These are phyloP conservation scores for Oscheius myriophilus DNA, from an alignment of 2,888 invertebrate genomes.

Conservation along the genomic window DNA sequence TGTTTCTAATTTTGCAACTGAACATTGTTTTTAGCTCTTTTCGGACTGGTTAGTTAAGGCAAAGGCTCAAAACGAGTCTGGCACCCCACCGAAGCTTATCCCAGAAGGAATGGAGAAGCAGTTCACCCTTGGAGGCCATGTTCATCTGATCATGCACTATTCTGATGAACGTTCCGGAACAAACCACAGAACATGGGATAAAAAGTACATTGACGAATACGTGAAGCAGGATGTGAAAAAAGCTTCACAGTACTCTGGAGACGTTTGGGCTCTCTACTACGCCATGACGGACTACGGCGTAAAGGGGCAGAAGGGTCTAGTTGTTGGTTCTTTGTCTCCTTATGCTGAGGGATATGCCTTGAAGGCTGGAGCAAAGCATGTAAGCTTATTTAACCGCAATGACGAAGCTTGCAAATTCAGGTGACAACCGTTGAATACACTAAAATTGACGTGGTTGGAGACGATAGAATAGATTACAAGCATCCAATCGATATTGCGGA, in stretches of 20 bases:
- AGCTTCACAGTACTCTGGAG: not conserved
- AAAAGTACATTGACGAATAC: not conserved
- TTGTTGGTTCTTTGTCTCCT: slow-evolving; percentile 1
- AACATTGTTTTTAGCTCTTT: slow-evolving; percentile 11
- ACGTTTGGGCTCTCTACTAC: not conserved
- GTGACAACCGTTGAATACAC: slow-evolving; percentile 11
- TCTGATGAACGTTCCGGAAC: slow-evolving; percentile 9
- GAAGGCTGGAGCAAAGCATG: not conserved
- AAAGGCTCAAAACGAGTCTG: slow-evolving; percentile 12
- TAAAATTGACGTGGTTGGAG: not conserved
- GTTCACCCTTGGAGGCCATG: slow-evolving; percentile 1
- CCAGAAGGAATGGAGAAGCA: not conserved
- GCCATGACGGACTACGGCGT: slow-evolving; percentile 1
- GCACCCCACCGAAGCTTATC: slow-evolving; percentile 12
- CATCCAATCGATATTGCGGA: slow-evolving; percentile 12
- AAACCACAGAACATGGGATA: not conserved
- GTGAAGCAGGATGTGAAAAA: slow-evolving; percentile 1
- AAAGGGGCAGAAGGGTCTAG: not conserved
- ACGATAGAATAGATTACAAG: not conserved
- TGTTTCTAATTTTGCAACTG: not conserved
- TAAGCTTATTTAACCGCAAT: not conserved
- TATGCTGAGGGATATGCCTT: slow-evolving; percentile 5
- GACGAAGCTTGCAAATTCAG: not conserved
- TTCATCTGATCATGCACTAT: not conserved
- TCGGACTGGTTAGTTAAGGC: slow-evolving; percentile 6